Evolutionary conservation across 2,797 vertebrate species (phyloP), one percentile per base, ranked within the genome.

Genomic region (Pangasius krempfi): DNA sequence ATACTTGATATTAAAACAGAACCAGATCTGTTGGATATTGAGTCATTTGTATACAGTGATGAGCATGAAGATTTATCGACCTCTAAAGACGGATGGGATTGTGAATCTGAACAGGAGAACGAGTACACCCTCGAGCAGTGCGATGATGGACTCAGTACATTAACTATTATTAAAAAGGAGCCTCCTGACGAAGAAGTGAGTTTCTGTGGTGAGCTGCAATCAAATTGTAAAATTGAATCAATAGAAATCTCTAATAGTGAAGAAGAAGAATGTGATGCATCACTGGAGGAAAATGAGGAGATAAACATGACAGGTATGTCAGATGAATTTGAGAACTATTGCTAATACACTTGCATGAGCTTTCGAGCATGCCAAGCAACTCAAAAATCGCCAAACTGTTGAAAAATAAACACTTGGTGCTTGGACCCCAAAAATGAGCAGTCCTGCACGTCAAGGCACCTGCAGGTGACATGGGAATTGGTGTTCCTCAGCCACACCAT

Each of bases 1-100:
- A 44, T 68, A 5, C 58, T 85, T 0, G 47, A 85, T 58, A 88
- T 88, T 58, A 88, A 88, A 85, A 79, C 75, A 0, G 86, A 85
- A 54, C 62, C 75, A 22, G 89, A 87, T 86, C 68, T 73, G 1
- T 47, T n/a, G 58, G 52, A 76, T 58, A 68, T 54, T 0, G 25
- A 73, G 6, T 62, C 75, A 0, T 64, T 87, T 54, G 62, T 44
- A 4, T 54, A 80, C 76, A 6, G 14, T 20, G 62, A 22, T 33
- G 64, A 72, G 4, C 60, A 2, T 5, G 81, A 66, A 12, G 40
- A 66, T 50, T 66, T 66, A 30, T 50, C 60, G 3, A 22, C 27
- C 56, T 60, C 72, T n/a, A 40, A 62, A 44, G 54, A 72, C 8
- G 2, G 58, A 7, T 70, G 66, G 75, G 30, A 33, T 18, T 47